phyloP scores from a whole-genome alignment of 2,797 vertebrate species.

The Manis pentadactyla region DNA sequence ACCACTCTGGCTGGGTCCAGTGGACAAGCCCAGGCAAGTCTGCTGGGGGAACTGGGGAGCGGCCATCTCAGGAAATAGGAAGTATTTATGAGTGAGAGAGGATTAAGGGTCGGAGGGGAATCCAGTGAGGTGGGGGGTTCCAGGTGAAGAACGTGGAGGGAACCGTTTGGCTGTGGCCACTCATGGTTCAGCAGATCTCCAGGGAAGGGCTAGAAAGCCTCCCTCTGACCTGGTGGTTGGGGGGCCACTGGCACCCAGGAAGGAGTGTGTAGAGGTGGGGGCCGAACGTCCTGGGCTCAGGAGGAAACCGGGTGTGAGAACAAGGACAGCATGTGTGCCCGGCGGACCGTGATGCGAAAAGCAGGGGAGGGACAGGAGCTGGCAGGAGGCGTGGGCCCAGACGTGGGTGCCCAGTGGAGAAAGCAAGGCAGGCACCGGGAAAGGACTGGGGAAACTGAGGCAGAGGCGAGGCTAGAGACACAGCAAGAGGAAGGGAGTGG shows the following conservation, averaged over 20 bases:
- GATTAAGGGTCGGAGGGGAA: accelerated
- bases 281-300: neutral
- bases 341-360: neutral
- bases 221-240: neutral
- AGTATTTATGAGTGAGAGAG: too few relatives aligned
- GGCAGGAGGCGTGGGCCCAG: neutral
- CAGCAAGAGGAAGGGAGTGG: neutral
- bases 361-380: neutral
- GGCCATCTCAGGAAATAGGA: neutral
- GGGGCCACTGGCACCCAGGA: neutral
- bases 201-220: neutral
- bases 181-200: neutral
- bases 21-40: neutral
- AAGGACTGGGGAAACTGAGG: neutral
- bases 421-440: accelerated
- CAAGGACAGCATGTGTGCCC: neutral
- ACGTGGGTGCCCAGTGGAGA: too few relatives aligned
- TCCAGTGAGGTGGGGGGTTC: accelerated
- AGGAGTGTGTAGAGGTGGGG: neutral
- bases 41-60: too few relatives aligned
- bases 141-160: neutral
- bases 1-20: too few relatives aligned
- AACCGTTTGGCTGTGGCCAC: accelerated
- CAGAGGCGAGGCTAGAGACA: too few relatives aligned
- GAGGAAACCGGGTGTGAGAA: neutral